These are phyloP conservation scores for Ptilonorhynchus violaceus DNA, from an alignment of 2,113 vertebrate species.

Conservation along the genomic window DNA sequence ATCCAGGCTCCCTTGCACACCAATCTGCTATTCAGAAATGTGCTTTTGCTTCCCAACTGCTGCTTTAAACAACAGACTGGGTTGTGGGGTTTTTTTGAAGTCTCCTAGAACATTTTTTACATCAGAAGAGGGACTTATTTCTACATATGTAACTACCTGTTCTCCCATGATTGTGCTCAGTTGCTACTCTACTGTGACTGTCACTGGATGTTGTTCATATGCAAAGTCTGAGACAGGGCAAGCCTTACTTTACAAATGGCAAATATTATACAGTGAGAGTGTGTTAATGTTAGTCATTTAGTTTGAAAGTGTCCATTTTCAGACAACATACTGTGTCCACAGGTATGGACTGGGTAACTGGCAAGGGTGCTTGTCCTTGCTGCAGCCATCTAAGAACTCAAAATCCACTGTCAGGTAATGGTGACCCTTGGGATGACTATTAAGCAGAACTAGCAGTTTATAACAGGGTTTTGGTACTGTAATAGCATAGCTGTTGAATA, in stretches of 20 bases:
- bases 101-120: neutral
- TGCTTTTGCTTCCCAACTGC: neutral
- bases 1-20: neutral
- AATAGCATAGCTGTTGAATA: neutral
- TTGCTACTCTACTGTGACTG: neutral
- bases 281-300: neutral
- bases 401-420: neutral
- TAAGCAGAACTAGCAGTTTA: neutral
- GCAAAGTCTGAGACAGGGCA: neutral
- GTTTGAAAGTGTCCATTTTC: neutral
- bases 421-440: neutral
- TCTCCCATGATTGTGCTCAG: neutral
- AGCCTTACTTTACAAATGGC: neutral
- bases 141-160: neutral
- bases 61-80: neutral
- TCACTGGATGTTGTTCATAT: neutral
- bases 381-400: neutral
- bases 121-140: neutral
- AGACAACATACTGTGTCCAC: accelerated
- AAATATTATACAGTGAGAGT: neutral
- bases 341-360: neutral
- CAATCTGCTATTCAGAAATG: accelerated
- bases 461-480: neutral
- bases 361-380: neutral
- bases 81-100: neutral